Conservation (phyloP, 2,888 invertebrate genomes). For the Nowickia ferox region DNA sequence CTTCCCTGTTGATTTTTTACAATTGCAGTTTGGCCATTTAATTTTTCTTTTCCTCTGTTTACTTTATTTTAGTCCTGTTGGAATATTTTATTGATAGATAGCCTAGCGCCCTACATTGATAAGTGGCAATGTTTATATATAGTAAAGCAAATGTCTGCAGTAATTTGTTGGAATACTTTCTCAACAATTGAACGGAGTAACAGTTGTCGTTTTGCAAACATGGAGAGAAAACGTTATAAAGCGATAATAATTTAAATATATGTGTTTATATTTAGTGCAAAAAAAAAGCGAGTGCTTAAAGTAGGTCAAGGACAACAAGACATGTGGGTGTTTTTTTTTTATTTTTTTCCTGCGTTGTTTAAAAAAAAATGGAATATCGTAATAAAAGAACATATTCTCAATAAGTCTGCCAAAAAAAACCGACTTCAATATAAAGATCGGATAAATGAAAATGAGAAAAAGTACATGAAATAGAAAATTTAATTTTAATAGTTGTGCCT, state of each 20-base stretch:
- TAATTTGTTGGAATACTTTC: constrained; percentile 1
- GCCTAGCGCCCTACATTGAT: constrained; percentile 74
- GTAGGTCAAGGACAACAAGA: constrained; percentile 48
- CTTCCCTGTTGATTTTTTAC: constrained; percentile 39
- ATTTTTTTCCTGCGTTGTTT: too few species aligned
- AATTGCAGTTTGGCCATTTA: constrained; percentile 34
- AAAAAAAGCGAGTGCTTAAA: neutral
- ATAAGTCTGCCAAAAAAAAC: too few species aligned
- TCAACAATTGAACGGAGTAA: constrained; percentile 37
- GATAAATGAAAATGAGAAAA: too few species aligned
- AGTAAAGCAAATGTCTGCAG: constrained; percentile 32
- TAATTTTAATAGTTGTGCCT: too few species aligned
- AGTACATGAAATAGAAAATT: too few species aligned
- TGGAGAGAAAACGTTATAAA: constrained; percentile 27
- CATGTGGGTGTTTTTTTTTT: constrained; percentile 20
- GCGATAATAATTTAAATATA: constrained; percentile 40
- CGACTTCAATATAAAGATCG: too few species aligned
- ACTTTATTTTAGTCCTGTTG: neutral
- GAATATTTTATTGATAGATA: constrained; percentile 71
- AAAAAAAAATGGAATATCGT: neutral
- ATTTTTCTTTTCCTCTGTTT: neutral
- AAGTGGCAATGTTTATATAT: constrained; percentile 48
- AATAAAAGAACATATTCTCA: too few species aligned
- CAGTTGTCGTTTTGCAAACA: constrained; percentile 41
- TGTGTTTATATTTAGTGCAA: neutral